phyloP scores from a whole-genome alignment of 2,888 invertebrate genomes.

The Eupithecia pulchellata region DNA sequence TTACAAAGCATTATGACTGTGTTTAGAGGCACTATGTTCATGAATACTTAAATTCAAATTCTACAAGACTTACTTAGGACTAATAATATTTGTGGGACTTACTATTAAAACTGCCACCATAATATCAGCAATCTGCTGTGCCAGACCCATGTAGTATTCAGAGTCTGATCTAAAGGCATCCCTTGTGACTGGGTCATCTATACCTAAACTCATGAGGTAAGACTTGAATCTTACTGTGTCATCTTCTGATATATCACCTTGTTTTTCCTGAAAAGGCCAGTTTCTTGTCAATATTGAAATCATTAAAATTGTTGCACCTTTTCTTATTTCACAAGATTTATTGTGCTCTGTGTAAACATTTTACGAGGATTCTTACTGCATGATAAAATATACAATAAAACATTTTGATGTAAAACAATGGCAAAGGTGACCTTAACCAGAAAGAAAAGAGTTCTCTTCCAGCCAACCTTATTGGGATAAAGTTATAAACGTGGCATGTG shows the following conservation, averaged over 20 bases:
- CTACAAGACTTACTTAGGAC: background rate
- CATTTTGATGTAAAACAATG: no score
- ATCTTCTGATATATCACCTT: slow-evolving; percentile 98
- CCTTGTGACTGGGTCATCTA: slow-evolving; percentile 98
- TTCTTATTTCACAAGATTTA: background rate
- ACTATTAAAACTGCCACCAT: slow-evolving; percentile 93
- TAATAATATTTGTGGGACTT: slow-evolving; percentile 45
- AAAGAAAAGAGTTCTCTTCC: no score
- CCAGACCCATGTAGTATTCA: slow-evolving; percentile 93
- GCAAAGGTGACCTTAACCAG: no score
- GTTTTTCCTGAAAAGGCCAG: slow-evolving; percentile 87
- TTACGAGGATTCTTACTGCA: no score
- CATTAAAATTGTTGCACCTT: background rate
- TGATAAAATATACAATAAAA: no score
- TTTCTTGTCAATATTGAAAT: background rate
- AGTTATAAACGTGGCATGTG: no score
- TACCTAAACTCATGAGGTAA: slow-evolving; percentile 97
- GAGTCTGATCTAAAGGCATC: slow-evolving; percentile 94
- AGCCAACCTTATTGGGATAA: no score
- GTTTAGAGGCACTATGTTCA: background rate
- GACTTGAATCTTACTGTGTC: slow-evolving; percentile 98
- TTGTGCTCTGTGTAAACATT: no score
- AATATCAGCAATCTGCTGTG: slow-evolving; percentile 93
- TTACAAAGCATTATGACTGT: background rate
- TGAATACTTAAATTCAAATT: background rate